phyloP scores from a whole-genome alignment of 2,888 invertebrate genomes.

The Stramonita haemastoma region DNA sequence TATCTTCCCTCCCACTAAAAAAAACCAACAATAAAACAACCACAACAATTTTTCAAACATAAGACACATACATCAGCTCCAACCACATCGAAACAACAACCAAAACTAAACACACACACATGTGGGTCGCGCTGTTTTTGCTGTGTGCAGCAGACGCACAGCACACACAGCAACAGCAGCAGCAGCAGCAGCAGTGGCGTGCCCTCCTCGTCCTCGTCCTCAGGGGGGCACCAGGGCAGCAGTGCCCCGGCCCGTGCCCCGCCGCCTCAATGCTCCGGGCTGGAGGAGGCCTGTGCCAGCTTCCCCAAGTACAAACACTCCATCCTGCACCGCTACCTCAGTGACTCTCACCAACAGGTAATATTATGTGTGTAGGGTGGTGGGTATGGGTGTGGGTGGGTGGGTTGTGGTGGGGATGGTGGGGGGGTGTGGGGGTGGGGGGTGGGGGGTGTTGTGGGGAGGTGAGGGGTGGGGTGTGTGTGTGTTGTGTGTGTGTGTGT shows the following conservation, averaged over 20 bases:
- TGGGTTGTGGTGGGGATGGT: no score
- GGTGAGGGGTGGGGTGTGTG: no score
- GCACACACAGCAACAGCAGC: not conserved
- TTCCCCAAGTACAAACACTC: slow-evolving; percentile 39
- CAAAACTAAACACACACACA: not conserved
- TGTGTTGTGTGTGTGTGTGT: no score
- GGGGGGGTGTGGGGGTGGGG: no score
- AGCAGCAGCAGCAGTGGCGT: slow-evolving; percentile 32
- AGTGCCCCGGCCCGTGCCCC: not conserved
- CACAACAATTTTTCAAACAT: no score
- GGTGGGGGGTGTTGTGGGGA: no score
- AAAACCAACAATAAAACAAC: no score
- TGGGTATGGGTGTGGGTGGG: no score
- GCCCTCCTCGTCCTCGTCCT: slow-evolving; percentile 16
- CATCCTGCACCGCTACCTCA: slow-evolving; percentile 43
- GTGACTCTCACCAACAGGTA: slow-evolving; percentile 33
- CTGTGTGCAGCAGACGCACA: slow-evolving; percentile 5
- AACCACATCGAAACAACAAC: not conserved
- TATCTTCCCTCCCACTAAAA: no score
- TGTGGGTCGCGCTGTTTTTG: not conserved
- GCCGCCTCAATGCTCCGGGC: not conserved
- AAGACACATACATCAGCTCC: not conserved
- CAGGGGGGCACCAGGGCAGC: not conserved
- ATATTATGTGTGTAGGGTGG: not conserved
- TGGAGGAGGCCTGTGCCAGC: slow-evolving; percentile 35